phyloP scores from a whole-genome alignment of 2,797 vertebrate genomes.

The Loriculus beryllinus region DNA sequence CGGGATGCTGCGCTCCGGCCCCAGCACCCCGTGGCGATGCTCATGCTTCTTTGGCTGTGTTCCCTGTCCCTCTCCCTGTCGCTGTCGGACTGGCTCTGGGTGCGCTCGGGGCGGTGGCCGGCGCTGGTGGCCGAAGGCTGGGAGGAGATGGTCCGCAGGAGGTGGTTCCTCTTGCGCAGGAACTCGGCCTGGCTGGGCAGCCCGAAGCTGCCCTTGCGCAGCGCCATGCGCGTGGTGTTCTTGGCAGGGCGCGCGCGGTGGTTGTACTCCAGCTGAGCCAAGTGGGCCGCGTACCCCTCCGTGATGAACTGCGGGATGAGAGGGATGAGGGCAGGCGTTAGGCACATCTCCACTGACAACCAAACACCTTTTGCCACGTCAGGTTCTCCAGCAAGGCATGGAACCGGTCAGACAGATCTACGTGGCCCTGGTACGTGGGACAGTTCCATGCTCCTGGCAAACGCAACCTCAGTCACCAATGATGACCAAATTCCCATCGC shows the following conservation, averaged over 20 bases:
- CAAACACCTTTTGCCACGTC: fast-evolving
- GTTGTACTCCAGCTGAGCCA: conserved; percentile 93
- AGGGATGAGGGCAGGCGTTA: neutral
- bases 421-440: fast-evolving
- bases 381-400: fast-evolving
- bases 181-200: conserved; percentile 88
- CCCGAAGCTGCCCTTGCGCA: conserved; percentile 94
- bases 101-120: conserved; percentile 81
- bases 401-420: fast-evolving
- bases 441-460: neutral
- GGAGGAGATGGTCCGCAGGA: conserved; percentile 91
- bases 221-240: conserved; percentile 88
- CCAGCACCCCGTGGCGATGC: conserved; percentile 91
- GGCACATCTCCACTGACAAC: fast-evolving
- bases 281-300: conserved; percentile 88
- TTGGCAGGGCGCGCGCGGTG: conserved; percentile 91
- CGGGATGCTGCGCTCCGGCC: conserved; percentile 83
- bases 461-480: fast-evolving
- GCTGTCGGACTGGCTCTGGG: conserved; percentile 83
- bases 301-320: conserved; percentile 74
- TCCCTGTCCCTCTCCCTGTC: conserved; percentile 86
- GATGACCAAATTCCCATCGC: neutral
- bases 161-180: conserved; percentile 93
- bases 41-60: conserved; percentile 88
- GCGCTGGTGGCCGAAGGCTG: conserved; percentile 73